These are phyloP conservation scores for Perdita meconis DNA, from an alignment of 2,888 invertebrate species.

Conservation along the genomic window DNA sequence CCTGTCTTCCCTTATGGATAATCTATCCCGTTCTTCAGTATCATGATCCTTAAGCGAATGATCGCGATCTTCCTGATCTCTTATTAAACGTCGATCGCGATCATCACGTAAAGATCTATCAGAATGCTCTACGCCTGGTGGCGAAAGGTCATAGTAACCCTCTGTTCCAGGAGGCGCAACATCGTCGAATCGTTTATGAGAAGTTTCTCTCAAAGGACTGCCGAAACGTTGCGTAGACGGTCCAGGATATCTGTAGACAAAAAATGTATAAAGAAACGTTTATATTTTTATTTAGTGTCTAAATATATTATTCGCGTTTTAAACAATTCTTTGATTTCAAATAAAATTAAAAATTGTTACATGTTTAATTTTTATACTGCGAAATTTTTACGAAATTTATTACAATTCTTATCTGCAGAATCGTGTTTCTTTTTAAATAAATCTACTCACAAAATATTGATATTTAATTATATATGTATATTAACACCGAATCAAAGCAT, in stretches of 20 bases:
- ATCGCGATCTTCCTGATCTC: slow-evolving; percentile 78
- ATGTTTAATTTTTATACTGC: slow-evolving; percentile 37
- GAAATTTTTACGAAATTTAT: slow-evolving; percentile 10
- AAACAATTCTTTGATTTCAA: slow-evolving; percentile 26
- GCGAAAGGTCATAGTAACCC: slow-evolving; percentile 82
- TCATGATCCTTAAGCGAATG: slow-evolving; percentile 78
- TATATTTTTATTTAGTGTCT: slow-evolving; percentile 29
- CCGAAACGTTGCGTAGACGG: slow-evolving; percentile 76
- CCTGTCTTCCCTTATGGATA: slow-evolving; percentile 78
- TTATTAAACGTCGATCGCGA: slow-evolving; percentile 74
- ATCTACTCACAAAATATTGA: slow-evolving; percentile 15
- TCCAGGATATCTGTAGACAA: slow-evolving; percentile 81
- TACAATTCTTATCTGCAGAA: slow-evolving; percentile 23
- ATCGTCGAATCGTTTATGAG: slow-evolving; percentile 82
- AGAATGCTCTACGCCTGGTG: slow-evolving; percentile 81
- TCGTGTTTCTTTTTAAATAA: slow-evolving; percentile 16
- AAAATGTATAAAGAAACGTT: slow-evolving; percentile 62
- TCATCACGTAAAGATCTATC: slow-evolving; percentile 77
- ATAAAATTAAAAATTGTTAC: slow-evolving; percentile 35
- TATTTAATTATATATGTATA: slow-evolving; percentile 16
- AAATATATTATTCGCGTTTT: slow-evolving; percentile 16
- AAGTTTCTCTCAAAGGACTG: slow-evolving; percentile 74
- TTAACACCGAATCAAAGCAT: slow-evolving; percentile 22
- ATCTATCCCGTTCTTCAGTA: slow-evolving; percentile 77
- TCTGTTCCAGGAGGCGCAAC: slow-evolving; percentile 85